Base-by-base conservation (phyloP, 1,140 invertebrate genomes). In the Euborellia annulipes region DNA sequence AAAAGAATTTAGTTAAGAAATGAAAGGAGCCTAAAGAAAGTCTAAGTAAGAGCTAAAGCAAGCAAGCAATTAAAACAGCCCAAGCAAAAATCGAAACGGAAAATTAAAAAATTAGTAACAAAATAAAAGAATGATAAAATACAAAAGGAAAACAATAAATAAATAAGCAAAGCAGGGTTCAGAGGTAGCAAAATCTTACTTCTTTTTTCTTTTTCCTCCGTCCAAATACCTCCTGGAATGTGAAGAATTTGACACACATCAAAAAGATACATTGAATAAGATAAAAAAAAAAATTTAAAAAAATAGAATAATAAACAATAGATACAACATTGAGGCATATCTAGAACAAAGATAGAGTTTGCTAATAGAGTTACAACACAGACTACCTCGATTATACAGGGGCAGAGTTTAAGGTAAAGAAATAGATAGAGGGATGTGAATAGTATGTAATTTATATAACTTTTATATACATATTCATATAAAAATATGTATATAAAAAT, bases 171-270 rank as follows among this genome's bases (percentile, higher is more conserved):
- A 36, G 16, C 41, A 34, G 16, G 11, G 27, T 37, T 13, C 19
- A 49, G 18, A 41, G 30, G 34, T 19, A 17, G 42, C 43, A 49
- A 46, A 46, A 18, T 82, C 84, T 87, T 87, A 87, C 83, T 86
- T 86, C 83, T 85, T 86, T 86, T 83, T 87, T 85, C 79, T 86
- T 85, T 85, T 85, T 86, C 82, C 83, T 85, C 78, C 82, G 81
- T 81, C 82, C 82, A 81, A 80, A 82, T 80, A 76, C 78, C 72
- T 73, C 78, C 79, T 82, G 79, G 66, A 80, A 81, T 77, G 57
- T 62, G 56, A 60, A 50, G 60, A 51, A 54, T 52, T 55, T 48
- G 50, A 45, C 23, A 27, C 4, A 27, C 23, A 27, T 27, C 23
- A 27, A 27, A 27, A 27, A 27, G 23, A 27, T 62, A 68, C 61